Conservation (phyloP, 2,888 invertebrate genomes). For the Ophion costatus region DNA sequence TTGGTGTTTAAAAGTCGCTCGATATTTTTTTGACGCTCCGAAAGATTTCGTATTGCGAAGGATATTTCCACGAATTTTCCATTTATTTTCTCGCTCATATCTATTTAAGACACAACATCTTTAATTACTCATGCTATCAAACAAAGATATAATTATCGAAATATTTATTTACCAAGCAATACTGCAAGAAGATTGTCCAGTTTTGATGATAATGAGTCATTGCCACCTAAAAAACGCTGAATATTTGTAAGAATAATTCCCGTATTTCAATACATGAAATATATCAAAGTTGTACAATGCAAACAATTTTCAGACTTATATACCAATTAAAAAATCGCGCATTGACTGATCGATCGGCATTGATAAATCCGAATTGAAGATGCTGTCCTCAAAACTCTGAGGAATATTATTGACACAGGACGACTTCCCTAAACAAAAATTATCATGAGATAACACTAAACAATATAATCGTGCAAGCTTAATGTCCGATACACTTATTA, state of each 20-base stretch:
- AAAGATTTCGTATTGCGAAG: not conserved
- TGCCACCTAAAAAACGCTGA: constrained; percentile 7
- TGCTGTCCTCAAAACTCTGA: not conserved
- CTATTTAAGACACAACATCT: constrained; percentile 4
- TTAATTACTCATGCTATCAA: not conserved
- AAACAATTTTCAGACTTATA: not conserved
- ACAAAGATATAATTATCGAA: not conserved
- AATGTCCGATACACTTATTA: no score
- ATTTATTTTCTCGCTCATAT: constrained; percentile 6
- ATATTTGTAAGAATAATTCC: not conserved
- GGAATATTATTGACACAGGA: not conserved
- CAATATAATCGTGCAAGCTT: no score
- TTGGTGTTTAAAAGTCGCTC: constrained; percentile 7
- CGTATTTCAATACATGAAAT: not conserved
- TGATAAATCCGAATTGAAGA: constrained; percentile 6
- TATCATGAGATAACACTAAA: no score
- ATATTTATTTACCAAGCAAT: not conserved
- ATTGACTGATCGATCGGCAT: constrained; percentile 7
- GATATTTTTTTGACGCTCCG: not conserved
- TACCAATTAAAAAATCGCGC: constrained; percentile 27
- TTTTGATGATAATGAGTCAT: not conserved
- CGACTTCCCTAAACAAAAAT: not conserved
- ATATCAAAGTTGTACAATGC: not conserved
- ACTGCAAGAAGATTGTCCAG: not conserved
- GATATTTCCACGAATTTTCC: constrained; percentile 2